Percentiles rank a stretch among this genome's conserved stretches.
Conservation (phyloP, 2,888 invertebrate species). For the Galeruca laticollis region DNA sequence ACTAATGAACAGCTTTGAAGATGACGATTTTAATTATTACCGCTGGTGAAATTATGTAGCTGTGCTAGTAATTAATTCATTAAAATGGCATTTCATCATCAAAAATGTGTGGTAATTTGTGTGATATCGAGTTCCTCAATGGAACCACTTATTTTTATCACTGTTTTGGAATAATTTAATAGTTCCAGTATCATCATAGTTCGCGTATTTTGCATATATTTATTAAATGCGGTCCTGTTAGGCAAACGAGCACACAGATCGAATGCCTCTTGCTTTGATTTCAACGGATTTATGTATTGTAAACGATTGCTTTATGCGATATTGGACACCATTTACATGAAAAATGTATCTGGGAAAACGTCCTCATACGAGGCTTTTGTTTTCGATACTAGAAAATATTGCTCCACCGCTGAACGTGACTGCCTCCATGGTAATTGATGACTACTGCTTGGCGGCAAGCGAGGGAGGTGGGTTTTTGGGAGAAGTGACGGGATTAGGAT, state of each 20-base stretch:
- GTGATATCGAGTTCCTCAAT: too few species aligned
- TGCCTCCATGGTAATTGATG: slow-evolving; percentile 67
- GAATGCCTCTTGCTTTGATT: slow-evolving; percentile 66
- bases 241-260: slow-evolving; percentile 62
- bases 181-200: too few species aligned
- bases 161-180: too few species aligned
- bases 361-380: slow-evolving; percentile 67
- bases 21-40: too few species aligned
- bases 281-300: slow-evolving; percentile 69
- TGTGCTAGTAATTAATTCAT: too few species aligned
- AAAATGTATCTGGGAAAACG: slow-evolving; percentile 68
- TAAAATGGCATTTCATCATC: too few species aligned
- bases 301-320: slow-evolving; percentile 70
- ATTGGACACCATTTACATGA: slow-evolving; percentile 70
- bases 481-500: slow-evolving; percentile 45
- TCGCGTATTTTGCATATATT: too few species aligned
- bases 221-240: slow-evolving; percentile 51
- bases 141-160: too few species aligned
- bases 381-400: slow-evolving; percentile 68
- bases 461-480: slow-evolving; percentile 40
- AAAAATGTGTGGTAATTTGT: too few species aligned
- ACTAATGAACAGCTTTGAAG: too few species aligned
- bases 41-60: too few species aligned
- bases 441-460: slow-evolving; percentile 54
- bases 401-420: slow-evolving; percentile 65